These are phyloP conservation scores for Casuarius casuarius DNA, from an alignment of 2,113 vertebrate species.

Conservation along the genomic window DNA sequence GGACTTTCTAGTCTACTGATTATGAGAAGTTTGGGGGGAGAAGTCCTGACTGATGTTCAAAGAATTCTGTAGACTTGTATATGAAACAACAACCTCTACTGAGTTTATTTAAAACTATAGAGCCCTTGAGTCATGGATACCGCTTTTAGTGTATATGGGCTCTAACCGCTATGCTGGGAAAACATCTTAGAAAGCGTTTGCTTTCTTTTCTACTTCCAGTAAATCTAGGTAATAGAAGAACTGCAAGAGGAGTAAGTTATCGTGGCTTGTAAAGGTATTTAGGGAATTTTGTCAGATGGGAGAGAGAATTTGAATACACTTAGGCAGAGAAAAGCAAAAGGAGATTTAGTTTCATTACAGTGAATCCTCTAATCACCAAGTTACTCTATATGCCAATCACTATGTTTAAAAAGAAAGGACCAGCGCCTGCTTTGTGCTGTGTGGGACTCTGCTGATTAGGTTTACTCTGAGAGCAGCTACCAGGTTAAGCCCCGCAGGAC, in stretches of 20 bases:
- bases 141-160: background rate
- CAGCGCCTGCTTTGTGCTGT: background rate
- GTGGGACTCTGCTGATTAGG: background rate
- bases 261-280: background rate
- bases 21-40: background rate
- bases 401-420: background rate
- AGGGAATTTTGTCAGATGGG: background rate
- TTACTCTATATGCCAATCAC: background rate
- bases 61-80: background rate
- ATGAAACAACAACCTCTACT: background rate
- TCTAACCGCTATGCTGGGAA: background rate
- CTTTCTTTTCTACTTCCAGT: background rate
- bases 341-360: background rate
- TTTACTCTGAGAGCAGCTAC: background rate
- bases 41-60: background rate
- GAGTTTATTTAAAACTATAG: background rate
- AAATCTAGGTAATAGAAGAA: background rate
- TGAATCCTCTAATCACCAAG: background rate
- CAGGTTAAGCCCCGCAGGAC: background rate
- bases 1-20: background rate
- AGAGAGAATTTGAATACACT: background rate
- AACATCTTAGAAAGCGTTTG: background rate
- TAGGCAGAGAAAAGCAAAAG: background rate
- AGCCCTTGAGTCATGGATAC: background rate
- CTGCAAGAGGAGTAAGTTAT: background rate